Base-by-base conservation (phyloP, 2,888 invertebrate species). In the Allolobophora icterica region DNA sequence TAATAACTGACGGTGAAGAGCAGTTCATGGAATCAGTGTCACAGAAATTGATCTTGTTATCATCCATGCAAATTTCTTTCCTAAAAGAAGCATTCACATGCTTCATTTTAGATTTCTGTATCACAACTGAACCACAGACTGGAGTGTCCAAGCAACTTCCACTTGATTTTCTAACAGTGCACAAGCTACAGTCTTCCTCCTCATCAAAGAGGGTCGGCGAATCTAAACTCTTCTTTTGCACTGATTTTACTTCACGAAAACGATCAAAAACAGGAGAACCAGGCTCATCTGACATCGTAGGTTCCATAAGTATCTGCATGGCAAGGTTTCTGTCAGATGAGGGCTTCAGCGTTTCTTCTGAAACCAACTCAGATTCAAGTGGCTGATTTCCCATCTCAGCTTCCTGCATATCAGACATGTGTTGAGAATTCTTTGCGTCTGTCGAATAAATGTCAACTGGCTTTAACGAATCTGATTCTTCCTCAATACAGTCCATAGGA, bases 1-100 rank as follows among this genome's bases (percentile, higher is more conserved):
- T 87, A 38, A 87, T 87, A 87, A 87, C 87, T 24, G 87, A 87
- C 3, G 87, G 87, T 24, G 87, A 87, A 87, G 87, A 87, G 35
- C 38, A 87, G 2, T 38, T 21, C 21, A 35, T 19, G 34, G 38
- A 87, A 34, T 87, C 87, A 34, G 2, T 33, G 34, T 87, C 35
- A 87, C 0, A 8, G 21, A 35, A 35, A 87, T 13, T 87, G 6
- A n/a, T 34, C 1, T 34, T n/a, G 1, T 11, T 30, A 84, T 84
- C 84, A 84, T 34, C 84, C 19, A 84, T 1, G 21, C 34, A 13
- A 87, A 17, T 38, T 35, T 87, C 87, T 34, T 35, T 38, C 87
- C 11, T 84, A 84, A 35, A 34, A 84, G 84, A 13, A 33, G 34
- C 84, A 84, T 38, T 38, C 21, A 19, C 6, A 4, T 24, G 21